These are phyloP conservation scores for Pycnonotus jocosus DNA, from an alignment of 2,113 vertebrate genomes.

Conservation along the genomic window DNA sequence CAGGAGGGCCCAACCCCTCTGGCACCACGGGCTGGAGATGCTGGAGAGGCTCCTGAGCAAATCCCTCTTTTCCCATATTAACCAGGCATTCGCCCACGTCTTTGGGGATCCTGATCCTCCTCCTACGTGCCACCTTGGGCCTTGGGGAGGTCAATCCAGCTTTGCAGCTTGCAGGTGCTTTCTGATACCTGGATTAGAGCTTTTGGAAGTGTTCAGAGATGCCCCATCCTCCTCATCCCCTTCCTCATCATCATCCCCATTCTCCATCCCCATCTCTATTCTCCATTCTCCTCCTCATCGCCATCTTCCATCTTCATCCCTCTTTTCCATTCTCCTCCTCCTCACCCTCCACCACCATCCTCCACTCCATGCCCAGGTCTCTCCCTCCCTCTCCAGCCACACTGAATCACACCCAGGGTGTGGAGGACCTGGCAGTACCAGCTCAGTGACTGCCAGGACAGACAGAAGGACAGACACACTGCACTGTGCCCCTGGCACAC, in stretches of 20 bases:
- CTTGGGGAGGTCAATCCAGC: background rate
- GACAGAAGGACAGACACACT: background rate
- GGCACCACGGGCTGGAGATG: background rate
- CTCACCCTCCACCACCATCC: background rate
- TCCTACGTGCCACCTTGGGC: background rate
- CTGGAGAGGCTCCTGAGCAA: background rate
- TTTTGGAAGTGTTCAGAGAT: background rate
- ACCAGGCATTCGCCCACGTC: rapidly evolving
- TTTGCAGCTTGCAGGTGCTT: background rate
- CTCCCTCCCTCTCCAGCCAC: background rate
- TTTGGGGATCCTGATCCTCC: background rate
- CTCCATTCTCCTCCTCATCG: background rate
- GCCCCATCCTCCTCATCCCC: background rate
- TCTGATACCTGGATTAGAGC: background rate
- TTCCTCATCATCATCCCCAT: background rate
- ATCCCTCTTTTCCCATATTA: background rate
- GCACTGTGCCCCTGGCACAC: rapidly evolving
- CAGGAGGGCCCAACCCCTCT: background rate
- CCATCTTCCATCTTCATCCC: background rate
- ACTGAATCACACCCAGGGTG: background rate
- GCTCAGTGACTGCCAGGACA: background rate
- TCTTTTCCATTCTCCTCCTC: background rate
- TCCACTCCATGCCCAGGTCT: rapidly evolving
- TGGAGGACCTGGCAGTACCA: rapidly evolving
- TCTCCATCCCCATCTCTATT: background rate